phyloP scores from a whole-genome alignment of 2,113 vertebrate species.

The Corythaixoides concolor region DNA sequence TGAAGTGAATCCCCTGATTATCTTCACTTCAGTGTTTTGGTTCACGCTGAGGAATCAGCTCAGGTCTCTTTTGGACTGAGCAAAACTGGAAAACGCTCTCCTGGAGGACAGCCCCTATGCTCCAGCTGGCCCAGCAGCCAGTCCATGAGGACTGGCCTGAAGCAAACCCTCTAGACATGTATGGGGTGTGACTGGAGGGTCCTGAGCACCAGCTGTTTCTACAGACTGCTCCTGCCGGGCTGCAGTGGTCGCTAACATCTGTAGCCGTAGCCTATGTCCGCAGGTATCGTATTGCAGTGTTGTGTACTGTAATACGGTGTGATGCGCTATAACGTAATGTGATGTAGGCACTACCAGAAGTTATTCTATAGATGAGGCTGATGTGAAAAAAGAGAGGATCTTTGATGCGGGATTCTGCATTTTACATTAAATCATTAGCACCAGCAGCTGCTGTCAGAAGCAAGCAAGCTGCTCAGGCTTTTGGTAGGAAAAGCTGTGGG shows the following conservation, averaged over 20 bases:
- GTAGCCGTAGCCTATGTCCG: neutral
- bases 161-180: neutral
- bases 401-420: neutral
- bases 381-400: neutral
- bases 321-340: neutral
- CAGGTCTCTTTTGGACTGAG: neutral
- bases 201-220: neutral
- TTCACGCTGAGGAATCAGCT: neutral
- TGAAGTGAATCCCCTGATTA: neutral
- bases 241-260: neutral
- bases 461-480: neutral
- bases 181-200: neutral
- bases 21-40: neutral
- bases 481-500: neutral
- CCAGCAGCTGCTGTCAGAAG: neutral
- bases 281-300: neutral
- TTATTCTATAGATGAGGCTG: neutral
- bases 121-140: neutral
- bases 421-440: neutral
- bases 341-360: neutral
- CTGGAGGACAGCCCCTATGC: neutral
- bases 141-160: fast-evolving
- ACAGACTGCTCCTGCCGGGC: neutral
- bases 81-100: neutral
- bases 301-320: neutral